Base-by-base conservation (phyloP, 1,140 invertebrate species). In the Meteorus sp. region DNA sequence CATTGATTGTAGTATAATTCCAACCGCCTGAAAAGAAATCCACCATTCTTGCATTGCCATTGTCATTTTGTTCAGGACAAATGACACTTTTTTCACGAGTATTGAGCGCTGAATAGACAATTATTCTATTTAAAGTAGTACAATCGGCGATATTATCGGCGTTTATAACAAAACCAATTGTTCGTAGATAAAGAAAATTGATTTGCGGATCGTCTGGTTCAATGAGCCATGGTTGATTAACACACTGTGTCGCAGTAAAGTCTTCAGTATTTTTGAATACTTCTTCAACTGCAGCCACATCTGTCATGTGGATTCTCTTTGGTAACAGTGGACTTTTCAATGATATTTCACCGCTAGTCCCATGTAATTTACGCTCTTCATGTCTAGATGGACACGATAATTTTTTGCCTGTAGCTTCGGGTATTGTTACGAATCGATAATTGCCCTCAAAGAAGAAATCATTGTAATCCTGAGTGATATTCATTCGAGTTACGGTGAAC, bases 391-490 rank as follows among this genome's bases (percentile, higher is more conserved):
- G 79, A 66, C 86, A 88, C 17, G 82, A 74, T 27, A 78, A 79
- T 33, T 85, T 82, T 45, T 81, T 79, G 11, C 77, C 77, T 0
- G 61, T 51, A 1, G 13, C 13, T 45, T 23, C 19, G 11, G 19
- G 15, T 35, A 52, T 52, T 29, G 15, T 66, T 58, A 89, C 70
- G 72, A 90, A 91, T 74, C 90, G 86, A 68, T 88, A 92, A 64
- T 86, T 85, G 0, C 88, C 90, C 68, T 92, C 90, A 75, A 93
- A 93, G 63, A 84, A 85, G 73, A 90, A 92, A 73, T 91, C 86
- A 33, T 85, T 83, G 64, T 89, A 91, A 77, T 93, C 90, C 73
- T 93, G 88, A 7, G 86, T 88, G 22, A 90, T 88, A 72, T 89
- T 89, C 91, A 93, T 93, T 64, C 86, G 83, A 1, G 84, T 87